Percentiles rank a stretch among this genome's conserved stretches.
Evolutionary conservation across 2,888 invertebrate species (phyloP).

Genomic region (Lacanobia oleracea): DNA sequence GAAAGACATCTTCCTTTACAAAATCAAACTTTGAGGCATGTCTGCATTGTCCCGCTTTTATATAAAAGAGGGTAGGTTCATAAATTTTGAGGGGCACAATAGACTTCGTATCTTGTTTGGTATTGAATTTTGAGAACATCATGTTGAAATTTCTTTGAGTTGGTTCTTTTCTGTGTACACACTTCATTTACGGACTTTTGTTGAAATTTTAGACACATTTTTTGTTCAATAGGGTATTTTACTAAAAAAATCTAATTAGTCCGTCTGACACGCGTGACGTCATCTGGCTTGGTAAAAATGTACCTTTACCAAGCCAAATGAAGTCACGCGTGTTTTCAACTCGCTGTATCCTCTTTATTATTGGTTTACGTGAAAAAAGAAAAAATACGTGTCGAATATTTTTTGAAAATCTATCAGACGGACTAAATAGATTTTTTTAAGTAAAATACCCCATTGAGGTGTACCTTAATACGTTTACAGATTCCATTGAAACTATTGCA

Average conservation of each 20-base stretch:
- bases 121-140: background rate
- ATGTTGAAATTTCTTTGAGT: background rate
- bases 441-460: background rate
- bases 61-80: conserved; percentile 13
- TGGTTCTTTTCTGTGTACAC: background rate
- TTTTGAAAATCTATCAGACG: too few species aligned
- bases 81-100: conserved; percentile 23
- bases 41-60: conserved; percentile 30
- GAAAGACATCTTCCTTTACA: conserved; percentile 12
- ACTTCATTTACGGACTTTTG: background rate
- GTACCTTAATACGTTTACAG: background rate
- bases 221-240: too few species aligned
- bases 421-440: too few species aligned
- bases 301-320: too few species aligned
- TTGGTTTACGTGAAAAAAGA: too few species aligned
- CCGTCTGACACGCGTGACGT: too few species aligned
- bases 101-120: background rate
- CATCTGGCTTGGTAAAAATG: too few species aligned
- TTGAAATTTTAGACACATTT: too few species aligned
- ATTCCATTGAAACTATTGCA: background rate
- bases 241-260: too few species aligned
- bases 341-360: too few species aligned
- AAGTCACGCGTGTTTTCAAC: too few species aligned
- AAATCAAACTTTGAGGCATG: conserved; percentile 11
- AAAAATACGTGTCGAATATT: too few species aligned